Conservation (phyloP, 2,113 vertebrate species). For the Coturnix japonica region DNA sequence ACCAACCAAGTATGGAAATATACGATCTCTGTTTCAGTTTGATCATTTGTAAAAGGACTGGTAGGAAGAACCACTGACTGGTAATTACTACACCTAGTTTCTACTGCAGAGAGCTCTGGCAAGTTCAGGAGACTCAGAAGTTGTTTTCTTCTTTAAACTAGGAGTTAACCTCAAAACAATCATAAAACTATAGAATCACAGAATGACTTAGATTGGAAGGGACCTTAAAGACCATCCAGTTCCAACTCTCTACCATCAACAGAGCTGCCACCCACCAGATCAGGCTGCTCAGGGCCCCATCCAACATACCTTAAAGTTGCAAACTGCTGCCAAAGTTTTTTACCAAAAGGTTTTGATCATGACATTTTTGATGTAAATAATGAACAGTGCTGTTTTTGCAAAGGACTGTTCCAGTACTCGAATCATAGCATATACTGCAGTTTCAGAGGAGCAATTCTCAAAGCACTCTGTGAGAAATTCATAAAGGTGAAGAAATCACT, state of each 20-base stretch:
- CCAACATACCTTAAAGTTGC: not conserved
- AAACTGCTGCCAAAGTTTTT: not conserved
- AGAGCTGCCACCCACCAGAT: not conserved
- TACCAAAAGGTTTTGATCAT: not conserved
- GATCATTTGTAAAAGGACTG: not conserved
- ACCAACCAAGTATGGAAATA: not conserved
- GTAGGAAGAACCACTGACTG: not conserved
- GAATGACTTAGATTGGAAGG: not conserved
- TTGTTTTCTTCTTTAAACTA: not conserved
- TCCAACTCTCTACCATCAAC: not conserved
- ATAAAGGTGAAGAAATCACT: not conserved
- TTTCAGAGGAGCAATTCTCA: not conserved
- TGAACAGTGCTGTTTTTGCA: not conserved
- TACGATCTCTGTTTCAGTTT: not conserved
- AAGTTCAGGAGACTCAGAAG: not conserved
- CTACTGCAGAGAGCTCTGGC: not conserved
- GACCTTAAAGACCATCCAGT: not conserved
- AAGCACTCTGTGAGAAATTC: not conserved
- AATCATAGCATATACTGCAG: not conserved
- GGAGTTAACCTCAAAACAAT: not conserved
- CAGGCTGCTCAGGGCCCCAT: not conserved
- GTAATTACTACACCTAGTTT: not conserved
- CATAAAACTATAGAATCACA: no score
- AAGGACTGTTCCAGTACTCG: not conserved
- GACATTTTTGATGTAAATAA: not conserved